phyloP scores from a whole-genome alignment of 2,797 vertebrate species.

The Sternotherus odoratus region DNA sequence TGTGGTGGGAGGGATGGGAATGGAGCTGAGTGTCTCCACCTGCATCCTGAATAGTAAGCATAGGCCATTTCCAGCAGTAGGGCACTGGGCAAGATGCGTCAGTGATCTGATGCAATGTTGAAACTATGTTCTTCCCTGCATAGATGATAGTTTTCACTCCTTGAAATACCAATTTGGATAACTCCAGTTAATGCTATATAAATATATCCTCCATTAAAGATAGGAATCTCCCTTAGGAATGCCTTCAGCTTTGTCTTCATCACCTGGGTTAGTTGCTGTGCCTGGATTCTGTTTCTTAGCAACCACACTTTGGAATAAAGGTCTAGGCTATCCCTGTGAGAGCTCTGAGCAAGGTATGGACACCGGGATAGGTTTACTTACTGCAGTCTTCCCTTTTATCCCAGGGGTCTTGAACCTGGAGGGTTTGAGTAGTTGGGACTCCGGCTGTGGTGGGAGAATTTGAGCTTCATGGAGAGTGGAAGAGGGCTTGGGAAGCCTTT shows the following conservation, averaged over 20 bases:
- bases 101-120: background rate
- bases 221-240: background rate
- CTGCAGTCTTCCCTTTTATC: background rate
- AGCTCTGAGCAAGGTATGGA: background rate
- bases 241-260: background rate
- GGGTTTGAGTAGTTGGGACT: background rate
- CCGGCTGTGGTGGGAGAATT: background rate
- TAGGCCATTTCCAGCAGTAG: background rate
- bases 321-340: background rate
- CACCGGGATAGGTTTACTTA: background rate
- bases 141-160: background rate
- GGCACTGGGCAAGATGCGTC: background rate
- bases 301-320: background rate
- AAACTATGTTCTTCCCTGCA: background rate
- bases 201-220: background rate
- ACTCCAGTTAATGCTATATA: background rate
- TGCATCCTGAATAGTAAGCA: background rate
- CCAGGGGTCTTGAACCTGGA: background rate
- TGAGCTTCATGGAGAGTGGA: background rate
- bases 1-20: background rate
- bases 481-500: background rate
- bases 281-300: background rate
- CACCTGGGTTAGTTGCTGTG: background rate
- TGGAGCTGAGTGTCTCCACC: background rate
- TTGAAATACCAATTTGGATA: background rate